Evolutionary conservation across 2,797 vertebrate genomes (phyloP).

Genomic region (Crenuchus spilurus): DNA sequence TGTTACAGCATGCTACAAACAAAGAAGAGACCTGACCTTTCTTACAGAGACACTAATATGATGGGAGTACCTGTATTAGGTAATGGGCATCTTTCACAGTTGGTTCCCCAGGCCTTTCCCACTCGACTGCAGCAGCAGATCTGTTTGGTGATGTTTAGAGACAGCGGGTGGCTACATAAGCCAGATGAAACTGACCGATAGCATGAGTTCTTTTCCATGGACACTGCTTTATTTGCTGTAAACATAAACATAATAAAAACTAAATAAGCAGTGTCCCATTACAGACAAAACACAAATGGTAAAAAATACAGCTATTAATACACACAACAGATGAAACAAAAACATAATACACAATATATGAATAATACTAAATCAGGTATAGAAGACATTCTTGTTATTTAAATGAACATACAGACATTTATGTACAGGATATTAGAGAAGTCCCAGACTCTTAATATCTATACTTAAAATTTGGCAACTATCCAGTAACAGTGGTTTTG

Average conservation of each 20-base stretch:
- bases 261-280: background rate
- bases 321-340: background rate
- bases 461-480: too few species aligned
- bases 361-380: background rate
- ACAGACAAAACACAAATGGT: background rate
- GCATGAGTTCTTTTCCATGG: slow-evolving; percentile 70
- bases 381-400: background rate
- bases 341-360: background rate
- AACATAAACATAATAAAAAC: slow-evolving; percentile 6
- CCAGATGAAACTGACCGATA: slow-evolving; percentile 69
- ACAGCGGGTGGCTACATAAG: slow-evolving; percentile 73
- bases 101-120: slow-evolving; percentile 78
- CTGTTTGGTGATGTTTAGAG: slow-evolving; percentile 80
- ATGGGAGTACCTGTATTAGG: slow-evolving; percentile 73
- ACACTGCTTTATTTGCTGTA: slow-evolving; percentile 81
- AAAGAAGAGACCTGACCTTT: background rate
- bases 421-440: too few species aligned
- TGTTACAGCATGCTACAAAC: background rate
- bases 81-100: slow-evolving; percentile 77
- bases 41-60: background rate
- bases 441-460: too few species aligned
- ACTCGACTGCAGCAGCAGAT: slow-evolving; percentile 85
- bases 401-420: too few species aligned
- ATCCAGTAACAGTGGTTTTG: too few species aligned
- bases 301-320: background rate